Evolutionary conservation across 2,113 vertebrate genomes (phyloP).

Genomic region (Acrocephalus arundinaceus): DNA sequence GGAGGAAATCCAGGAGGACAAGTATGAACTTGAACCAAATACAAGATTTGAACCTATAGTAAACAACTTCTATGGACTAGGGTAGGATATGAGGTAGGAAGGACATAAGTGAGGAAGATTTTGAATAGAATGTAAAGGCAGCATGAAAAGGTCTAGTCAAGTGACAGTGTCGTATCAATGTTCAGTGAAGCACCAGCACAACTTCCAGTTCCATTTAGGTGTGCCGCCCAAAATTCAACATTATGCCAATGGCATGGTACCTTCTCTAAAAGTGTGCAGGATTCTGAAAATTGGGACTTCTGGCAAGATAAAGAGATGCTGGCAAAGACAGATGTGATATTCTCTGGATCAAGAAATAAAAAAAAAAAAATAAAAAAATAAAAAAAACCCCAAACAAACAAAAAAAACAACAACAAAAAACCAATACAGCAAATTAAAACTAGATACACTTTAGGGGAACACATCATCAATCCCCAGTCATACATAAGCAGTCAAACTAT

Average conservation of each 20-base stretch:
- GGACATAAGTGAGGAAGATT: background rate
- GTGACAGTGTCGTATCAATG: background rate
- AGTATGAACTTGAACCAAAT: background rate
- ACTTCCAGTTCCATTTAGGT: background rate
- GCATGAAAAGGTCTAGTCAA: background rate
- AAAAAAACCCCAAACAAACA: no score
- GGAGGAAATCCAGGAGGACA: background rate
- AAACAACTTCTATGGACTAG: background rate
- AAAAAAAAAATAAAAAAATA: no score
- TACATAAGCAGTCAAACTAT: background rate
- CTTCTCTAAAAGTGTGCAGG: background rate
- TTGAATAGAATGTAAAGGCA: background rate
- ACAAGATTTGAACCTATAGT: background rate
- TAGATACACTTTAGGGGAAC: background rate
- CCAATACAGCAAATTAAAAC: background rate
- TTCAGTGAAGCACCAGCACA: background rate
- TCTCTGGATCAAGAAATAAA: background rate
- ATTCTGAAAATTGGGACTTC: background rate
- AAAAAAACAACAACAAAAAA: background rate
- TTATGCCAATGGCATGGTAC: rapidly evolving
- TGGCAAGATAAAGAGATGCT: background rate
- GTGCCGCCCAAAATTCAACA: background rate
- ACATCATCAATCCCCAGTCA: background rate
- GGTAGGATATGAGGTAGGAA: background rate
- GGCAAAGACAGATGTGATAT: background rate